Conservation (phyloP, 1,140 invertebrate species). For the Panagrolaimus sp. region DNA sequence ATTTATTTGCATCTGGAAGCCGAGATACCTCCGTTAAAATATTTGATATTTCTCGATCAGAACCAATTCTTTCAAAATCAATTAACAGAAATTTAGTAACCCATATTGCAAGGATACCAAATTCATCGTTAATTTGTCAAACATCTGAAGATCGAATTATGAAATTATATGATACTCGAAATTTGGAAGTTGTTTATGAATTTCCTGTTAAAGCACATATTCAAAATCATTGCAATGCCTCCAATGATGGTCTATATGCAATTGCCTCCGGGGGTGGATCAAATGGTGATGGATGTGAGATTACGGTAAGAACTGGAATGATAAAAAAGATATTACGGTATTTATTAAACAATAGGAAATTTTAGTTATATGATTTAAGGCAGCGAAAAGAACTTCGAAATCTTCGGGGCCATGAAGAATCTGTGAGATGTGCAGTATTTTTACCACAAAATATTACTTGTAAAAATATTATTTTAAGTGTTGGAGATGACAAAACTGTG, state of each 20-base stretch:
- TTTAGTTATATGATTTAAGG: background rate
- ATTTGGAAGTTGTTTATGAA: background rate
- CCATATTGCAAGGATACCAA: background rate
- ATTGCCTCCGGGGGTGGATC: background rate
- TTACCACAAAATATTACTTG: conserved; percentile 3
- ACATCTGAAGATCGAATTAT: conserved; percentile 11
- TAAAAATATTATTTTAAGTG: background rate
- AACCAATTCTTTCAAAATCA: background rate
- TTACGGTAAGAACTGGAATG: background rate
- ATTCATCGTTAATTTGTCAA: background rate
- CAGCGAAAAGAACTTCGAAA: background rate
- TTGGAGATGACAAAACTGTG: background rate
- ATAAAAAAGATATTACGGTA: background rate
- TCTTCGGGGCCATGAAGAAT: background rate
- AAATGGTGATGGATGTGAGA: conserved; percentile 13
- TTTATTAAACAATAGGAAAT: background rate
- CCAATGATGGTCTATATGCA: conserved; percentile 4
- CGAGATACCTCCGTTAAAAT: background rate
- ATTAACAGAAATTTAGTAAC: conserved; percentile 8
- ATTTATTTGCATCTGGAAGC: background rate
- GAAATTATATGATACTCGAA: background rate
- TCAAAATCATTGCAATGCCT: conserved; percentile 3
- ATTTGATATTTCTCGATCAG: background rate
- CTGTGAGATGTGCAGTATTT: background rate
- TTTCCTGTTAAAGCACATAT: conserved; percentile 4